phyloP scores from a whole-genome alignment of 2,797 vertebrate species.

The Melanotaenia pygmaea region DNA sequence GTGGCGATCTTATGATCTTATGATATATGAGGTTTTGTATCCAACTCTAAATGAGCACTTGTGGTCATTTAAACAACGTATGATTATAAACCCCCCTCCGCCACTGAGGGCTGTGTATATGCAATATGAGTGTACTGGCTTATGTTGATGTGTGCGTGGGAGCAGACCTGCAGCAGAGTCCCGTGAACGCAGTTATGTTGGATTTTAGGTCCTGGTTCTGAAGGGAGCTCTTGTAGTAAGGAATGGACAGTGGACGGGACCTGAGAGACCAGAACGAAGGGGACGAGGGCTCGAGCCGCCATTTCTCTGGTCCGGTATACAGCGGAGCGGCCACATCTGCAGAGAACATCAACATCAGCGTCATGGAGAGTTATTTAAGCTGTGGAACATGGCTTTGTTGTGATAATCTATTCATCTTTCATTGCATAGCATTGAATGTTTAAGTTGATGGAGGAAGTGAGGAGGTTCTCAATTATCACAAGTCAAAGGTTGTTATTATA shows the following conservation, averaged over 20 bases:
- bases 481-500: conserved; percentile 28
- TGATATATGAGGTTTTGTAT: conserved; percentile 9
- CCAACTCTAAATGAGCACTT: conserved; percentile 31
- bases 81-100: conserved; percentile 18
- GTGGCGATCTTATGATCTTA: neutral
- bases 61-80: conserved; percentile 16
- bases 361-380: conserved; percentile 5
- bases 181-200: conserved; percentile 92
- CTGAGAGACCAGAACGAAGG: conserved; percentile 87
- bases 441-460: conserved; percentile 15
- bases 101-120: neutral
- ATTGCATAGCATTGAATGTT: conserved; percentile 1
- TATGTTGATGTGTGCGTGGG: conserved; percentile 13
- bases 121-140: conserved; percentile 13
- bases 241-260: conserved; percentile 78
- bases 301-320: conserved; percentile 92
- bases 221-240: conserved; percentile 86
- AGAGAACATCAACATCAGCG: conserved; percentile 12
- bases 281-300: conserved; percentile 92
- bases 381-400: neutral
- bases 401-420: neutral
- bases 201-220: conserved; percentile 60
- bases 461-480: conserved; percentile 4
- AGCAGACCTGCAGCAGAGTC: conserved; percentile 89
- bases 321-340: conserved; percentile 88